Percentiles rank a stretch among this genome's conserved stretches.
phyloP scores from a whole-genome alignment of 2,113 vertebrate genomes.

The Poeciliopsis prolifica region DNA sequence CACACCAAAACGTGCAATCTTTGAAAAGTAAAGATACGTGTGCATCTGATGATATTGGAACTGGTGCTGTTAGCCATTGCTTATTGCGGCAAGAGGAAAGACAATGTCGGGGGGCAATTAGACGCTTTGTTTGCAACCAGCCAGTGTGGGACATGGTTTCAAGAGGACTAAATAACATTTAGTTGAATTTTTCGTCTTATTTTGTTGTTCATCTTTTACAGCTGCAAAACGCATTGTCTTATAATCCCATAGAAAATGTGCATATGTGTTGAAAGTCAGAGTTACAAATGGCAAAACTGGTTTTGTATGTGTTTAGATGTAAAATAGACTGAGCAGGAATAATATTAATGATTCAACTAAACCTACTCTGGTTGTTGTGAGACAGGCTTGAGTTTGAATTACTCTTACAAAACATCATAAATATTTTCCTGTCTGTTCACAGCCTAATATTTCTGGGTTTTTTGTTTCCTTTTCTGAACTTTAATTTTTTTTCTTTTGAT shows the following conservation, averaged over 20 bases:
- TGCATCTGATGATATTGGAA: not conserved
- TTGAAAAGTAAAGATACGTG: not conserved
- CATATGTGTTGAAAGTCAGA: too few relatives aligned
- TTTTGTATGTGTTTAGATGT: too few relatives aligned
- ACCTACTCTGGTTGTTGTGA: too few relatives aligned
- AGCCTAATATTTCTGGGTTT: not conserved
- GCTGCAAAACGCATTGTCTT: not conserved
- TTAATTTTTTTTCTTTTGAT: not conserved
- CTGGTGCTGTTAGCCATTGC: not conserved
- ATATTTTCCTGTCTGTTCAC: too few relatives aligned
- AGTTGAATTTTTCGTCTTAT: not conserved
- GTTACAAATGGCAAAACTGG: too few relatives aligned
- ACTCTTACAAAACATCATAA: too few relatives aligned
- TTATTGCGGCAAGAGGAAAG: not conserved
- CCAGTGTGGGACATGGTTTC: not conserved
- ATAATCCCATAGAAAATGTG: too few relatives aligned
- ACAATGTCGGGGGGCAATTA: not conserved
- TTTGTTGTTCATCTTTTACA: not conserved
- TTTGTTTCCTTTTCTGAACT: not conserved
- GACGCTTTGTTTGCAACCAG: not conserved
- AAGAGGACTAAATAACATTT: too few relatives aligned
- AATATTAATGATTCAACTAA: too few relatives aligned
- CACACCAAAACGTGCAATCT: not conserved
- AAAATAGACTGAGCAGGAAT: too few relatives aligned
- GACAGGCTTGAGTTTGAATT: too few relatives aligned